Evolutionary conservation across 2,888 invertebrate species (phyloP).

Genomic region (Dioctria rufipes): DNA sequence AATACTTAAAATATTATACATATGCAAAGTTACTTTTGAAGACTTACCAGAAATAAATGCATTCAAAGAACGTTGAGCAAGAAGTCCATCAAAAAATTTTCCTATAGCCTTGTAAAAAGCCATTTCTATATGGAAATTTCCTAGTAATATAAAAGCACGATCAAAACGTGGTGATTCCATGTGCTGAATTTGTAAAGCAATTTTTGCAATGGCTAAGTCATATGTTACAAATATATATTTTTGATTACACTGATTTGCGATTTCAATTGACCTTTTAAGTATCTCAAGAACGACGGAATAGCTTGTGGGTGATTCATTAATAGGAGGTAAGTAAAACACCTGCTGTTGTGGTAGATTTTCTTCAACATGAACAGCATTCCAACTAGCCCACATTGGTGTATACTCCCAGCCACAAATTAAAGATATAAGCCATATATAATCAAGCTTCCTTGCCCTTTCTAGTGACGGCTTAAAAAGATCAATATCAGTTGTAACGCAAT

Average conservation of each 20-base stretch:
- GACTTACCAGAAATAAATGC: too few relatives aligned
- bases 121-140: conserved; percentile 65
- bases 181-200: conserved; percentile 62
- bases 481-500: too few relatives aligned
- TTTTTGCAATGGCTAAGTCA: conserved; percentile 64
- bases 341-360: conserved; percentile 62
- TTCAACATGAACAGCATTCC: conserved; percentile 60
- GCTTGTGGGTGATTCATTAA: conserved; percentile 65
- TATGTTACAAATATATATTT: conserved; percentile 62
- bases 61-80: background rate
- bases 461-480: too few relatives aligned
- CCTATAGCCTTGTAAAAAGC: conserved; percentile 64
- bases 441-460: too few relatives aligned
- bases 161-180: conserved; percentile 63
- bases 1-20: too few relatives aligned
- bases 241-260: conserved; percentile 61
- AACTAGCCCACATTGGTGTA: conserved; percentile 64
- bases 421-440: background rate
- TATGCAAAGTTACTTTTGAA: too few relatives aligned
- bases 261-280: conserved; percentile 60
- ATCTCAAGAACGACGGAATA: conserved; percentile 63
- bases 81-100: too few relatives aligned
- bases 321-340: conserved; percentile 64
- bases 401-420: conserved; percentile 44
- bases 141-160: conserved; percentile 66